A percentile compares a stretch with the other conserved stretches of the same genome.
Conservation (phyloP, 2,888 invertebrate genomes). For the Serrognathus titanus region DNA sequence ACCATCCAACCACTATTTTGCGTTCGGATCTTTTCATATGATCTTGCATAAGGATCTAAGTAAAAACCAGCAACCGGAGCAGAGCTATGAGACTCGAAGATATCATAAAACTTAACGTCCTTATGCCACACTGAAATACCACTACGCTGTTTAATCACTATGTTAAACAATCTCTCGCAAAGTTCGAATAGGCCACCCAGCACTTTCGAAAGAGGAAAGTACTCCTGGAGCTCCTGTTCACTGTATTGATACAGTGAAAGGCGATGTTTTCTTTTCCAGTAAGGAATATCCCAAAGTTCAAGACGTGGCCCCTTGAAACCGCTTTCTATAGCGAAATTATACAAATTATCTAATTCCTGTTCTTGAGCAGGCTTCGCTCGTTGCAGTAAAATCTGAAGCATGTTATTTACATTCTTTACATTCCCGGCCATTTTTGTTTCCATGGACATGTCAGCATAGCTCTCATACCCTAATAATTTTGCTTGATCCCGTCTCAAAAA, state of each 20-base stretch:
- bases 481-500: slow-evolving; percentile 67
- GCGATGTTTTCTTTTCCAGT: slow-evolving; percentile 79
- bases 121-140: slow-evolving; percentile 78
- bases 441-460: slow-evolving; percentile 84
- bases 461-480: slow-evolving; percentile 71
- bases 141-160: slow-evolving; percentile 66
- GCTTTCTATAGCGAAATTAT: slow-evolving; percentile 68
- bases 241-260: slow-evolving; percentile 63
- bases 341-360: slow-evolving; percentile 67
- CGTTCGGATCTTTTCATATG: slow-evolving; percentile 60
- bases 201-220: slow-evolving; percentile 79
- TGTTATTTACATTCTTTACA: slow-evolving; percentile 68
- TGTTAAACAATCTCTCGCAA: slow-evolving; percentile 73
- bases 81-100: slow-evolving; percentile 65
- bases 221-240: slow-evolving; percentile 70
- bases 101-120: slow-evolving; percentile 78
- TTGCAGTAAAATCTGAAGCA: slow-evolving; percentile 64
- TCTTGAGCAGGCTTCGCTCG: slow-evolving; percentile 73
- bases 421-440: slow-evolving; percentile 89
- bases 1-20: slow-evolving; percentile 68
- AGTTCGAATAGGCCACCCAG: slow-evolving; percentile 75
- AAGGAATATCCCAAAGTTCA: slow-evolving; percentile 82
- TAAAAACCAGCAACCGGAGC: slow-evolving; percentile 79
- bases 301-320: slow-evolving; percentile 66
- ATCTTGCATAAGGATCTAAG: slow-evolving; percentile 74